Evolutionary conservation across 2,113 vertebrate species (phyloP).

Genomic region (Mastomys natalensis): DNA sequence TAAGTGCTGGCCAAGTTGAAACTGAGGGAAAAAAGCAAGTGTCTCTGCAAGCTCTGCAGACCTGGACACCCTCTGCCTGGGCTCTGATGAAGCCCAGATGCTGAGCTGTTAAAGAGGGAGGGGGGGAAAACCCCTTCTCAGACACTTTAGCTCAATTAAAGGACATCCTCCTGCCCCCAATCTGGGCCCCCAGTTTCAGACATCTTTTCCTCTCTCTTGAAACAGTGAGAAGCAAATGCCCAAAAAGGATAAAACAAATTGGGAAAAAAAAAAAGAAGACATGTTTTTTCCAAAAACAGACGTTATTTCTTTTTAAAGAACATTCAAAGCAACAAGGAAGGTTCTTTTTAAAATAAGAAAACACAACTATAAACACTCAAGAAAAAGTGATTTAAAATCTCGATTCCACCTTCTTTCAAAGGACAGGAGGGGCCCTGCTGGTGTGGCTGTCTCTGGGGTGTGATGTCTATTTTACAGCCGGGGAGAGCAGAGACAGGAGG

Average conservation of each 20-base stretch:
- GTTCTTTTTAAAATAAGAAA: slow-evolving; percentile 5
- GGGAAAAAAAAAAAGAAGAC: too few species aligned
- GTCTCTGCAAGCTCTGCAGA: slow-evolving; percentile 57
- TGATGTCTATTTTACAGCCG: background rate
- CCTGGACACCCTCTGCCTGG: background rate
- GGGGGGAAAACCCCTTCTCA: slow-evolving; percentile 18
- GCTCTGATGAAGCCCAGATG: slow-evolving; percentile 63
- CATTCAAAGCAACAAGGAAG: background rate
- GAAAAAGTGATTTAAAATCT: background rate
- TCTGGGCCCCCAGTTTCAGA: slow-evolving; percentile 13
- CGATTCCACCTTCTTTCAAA: background rate
- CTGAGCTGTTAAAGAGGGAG: slow-evolving; percentile 29
- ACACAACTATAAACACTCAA: background rate
- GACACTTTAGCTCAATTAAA: background rate
- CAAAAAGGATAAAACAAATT: too few species aligned
- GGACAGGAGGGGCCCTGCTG: background rate
- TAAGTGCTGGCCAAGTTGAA: slow-evolving; percentile 59
- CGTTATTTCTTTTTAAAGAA: background rate
- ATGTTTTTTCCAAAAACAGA: slow-evolving; percentile 28
- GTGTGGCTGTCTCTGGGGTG: background rate
- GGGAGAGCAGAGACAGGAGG: background rate
- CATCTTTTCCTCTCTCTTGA: slow-evolving; percentile 41
- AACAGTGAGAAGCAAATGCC: background rate
- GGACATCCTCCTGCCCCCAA: background rate
- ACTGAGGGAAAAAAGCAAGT: slow-evolving; percentile 38